phyloP scores from a whole-genome alignment of 2,888 invertebrate genomes.

The Blomia tropicalis region DNA sequence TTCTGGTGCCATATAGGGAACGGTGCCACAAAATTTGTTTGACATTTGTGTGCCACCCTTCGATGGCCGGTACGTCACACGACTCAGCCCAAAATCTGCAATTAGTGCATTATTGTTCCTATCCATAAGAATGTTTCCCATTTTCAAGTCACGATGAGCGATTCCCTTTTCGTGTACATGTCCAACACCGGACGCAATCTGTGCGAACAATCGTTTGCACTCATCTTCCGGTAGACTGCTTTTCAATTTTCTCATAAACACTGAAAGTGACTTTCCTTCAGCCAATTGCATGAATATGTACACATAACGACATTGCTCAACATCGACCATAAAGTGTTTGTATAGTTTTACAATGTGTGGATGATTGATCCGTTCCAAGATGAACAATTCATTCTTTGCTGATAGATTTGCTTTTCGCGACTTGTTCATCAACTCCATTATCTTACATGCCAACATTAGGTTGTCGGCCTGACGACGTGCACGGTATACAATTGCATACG shows the following conservation, averaged over 20 bases:
- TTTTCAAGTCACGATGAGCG: slow-evolving; percentile 22
- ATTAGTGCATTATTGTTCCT: not conserved
- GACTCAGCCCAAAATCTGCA: slow-evolving; percentile 19
- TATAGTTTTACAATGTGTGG: slow-evolving; percentile 22
- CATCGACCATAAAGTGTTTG: slow-evolving; percentile 13
- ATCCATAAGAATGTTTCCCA: slow-evolving; percentile 20
- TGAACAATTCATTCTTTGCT: slow-evolving; percentile 19
- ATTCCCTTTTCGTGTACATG: slow-evolving; percentile 15
- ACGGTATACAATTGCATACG: not conserved
- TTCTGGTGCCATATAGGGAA: slow-evolving; percentile 24
- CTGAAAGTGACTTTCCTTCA: not conserved
- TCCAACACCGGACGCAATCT: not conserved
- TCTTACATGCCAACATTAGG: slow-evolving; percentile 11
- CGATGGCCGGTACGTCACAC: not conserved
- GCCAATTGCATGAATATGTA: slow-evolving; percentile 14
- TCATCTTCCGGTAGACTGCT: not conserved
- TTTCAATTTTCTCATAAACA: slow-evolving; percentile 35
- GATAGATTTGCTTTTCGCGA: not conserved
- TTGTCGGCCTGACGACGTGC: not conserved
- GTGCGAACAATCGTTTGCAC: slow-evolving; percentile 4
- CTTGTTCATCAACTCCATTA: not conserved
- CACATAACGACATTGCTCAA: not conserved
- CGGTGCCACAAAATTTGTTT: slow-evolving; percentile 20
- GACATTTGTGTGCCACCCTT: not conserved
- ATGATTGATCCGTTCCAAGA: slow-evolving; percentile 18